Base-by-base conservation (phyloP, 2,797 vertebrate species). In the Pangasius djambal region DNA sequence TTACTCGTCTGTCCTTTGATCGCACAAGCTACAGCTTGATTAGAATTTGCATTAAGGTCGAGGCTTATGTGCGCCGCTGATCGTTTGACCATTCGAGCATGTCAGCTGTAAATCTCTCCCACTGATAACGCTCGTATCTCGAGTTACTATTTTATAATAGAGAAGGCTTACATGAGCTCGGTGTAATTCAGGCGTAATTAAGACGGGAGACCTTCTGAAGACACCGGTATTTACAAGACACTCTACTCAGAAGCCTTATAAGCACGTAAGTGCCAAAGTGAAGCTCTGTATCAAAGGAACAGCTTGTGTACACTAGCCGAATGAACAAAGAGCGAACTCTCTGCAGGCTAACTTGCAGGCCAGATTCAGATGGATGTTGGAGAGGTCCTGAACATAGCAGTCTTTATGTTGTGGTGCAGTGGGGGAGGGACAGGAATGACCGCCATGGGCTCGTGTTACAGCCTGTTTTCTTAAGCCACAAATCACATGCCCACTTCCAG, bases 401-500 rank as follows among this genome's bases (percentile, higher is more conserved):
- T 92, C 90, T 88, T 92, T 95, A 93, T 95, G 93, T 91, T 93
- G 92, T 90, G 86, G 89, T 92, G 92, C 93, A 92, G 93, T 92
- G 92, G 92, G 94, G 89, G 92, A 93, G 93, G 91, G 92, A 85
- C 67, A 63, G 88, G 90, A 94, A 91, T 92, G 92, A 93, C 93
- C 93, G 94, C 93, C 94, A 83, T 15, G 92, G 95, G 93, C 94
- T 96, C 95, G 92, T 91, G 94, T 96, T 96, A 95, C 95, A 94
- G 94, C 95, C 94, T 94, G 95, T 96, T 95, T 96, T 95, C 95
- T 95, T 95, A 95, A 94, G 95, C 95, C 95, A 94, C 94, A 95
- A 94, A 95, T 96, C 92, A 94, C 92, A 91, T 92, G 89, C 87
- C 89, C 85, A 92, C 90, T 92, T 90, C 89, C 90, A 92, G 93